phyloP scores from a whole-genome alignment of 2,113 vertebrate genomes.

The Otus sunia region DNA sequence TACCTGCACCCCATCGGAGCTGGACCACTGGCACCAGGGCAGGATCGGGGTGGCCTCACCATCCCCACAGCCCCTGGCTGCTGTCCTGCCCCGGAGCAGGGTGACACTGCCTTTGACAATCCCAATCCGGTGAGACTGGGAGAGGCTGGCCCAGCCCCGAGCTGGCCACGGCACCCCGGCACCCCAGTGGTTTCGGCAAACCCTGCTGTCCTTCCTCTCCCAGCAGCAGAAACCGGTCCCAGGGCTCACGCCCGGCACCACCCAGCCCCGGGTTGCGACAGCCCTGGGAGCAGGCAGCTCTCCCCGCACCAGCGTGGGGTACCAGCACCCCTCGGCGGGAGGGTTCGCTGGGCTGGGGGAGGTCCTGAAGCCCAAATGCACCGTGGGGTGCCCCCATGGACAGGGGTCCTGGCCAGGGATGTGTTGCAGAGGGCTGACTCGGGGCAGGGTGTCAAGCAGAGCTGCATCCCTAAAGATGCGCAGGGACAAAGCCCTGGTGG shows the following conservation, averaged over 20 bases:
- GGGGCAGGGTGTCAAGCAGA: background rate
- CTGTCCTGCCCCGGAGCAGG: background rate
- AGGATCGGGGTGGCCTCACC: fast-evolving
- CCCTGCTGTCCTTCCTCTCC: background rate
- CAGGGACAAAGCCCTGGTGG: fast-evolving
- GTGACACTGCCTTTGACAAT: background rate
- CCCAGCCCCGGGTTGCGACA: background rate
- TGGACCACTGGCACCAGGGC: fast-evolving
- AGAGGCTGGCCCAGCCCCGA: background rate
- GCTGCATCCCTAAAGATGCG: fast-evolving
- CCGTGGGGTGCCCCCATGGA: fast-evolving
- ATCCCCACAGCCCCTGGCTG: fast-evolving
- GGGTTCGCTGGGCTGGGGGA: background rate
- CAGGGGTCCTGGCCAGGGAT: background rate
- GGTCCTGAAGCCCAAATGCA: fast-evolving
- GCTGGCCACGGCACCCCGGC: background rate
- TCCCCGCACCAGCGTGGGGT: fast-evolving
- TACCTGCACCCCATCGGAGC: fast-evolving
- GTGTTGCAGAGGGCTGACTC: fast-evolving
- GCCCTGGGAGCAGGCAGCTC: background rate
- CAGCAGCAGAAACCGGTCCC: background rate
- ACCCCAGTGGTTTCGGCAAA: conserved; percentile 20
- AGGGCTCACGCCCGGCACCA: background rate
- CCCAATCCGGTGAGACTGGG: background rate
- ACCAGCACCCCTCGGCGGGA: background rate